phyloP scores from a whole-genome alignment of 2,888 invertebrate genomes.

The Corbicula japonica region DNA sequence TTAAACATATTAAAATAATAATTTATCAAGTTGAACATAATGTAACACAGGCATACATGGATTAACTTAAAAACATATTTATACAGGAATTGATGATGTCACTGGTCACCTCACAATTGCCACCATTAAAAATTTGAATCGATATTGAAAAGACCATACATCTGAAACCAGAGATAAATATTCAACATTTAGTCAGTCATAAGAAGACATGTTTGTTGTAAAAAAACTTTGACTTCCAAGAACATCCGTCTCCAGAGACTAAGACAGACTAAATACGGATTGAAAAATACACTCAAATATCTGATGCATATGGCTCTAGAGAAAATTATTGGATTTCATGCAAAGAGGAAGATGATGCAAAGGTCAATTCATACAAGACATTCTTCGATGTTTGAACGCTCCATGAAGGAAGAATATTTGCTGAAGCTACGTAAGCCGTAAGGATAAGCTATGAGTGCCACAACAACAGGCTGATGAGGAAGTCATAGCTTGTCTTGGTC shows the following conservation, averaged over 20 bases:
- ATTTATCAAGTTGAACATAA: no score
- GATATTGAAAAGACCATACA: no score
- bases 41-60: no score
- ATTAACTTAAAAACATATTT: no score
- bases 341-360: slow-evolving; percentile 12
- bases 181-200: not conserved
- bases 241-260: slow-evolving; percentile 19
- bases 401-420: slow-evolving; percentile 13
- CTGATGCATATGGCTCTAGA: slow-evolving; percentile 5
- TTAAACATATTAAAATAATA: no score
- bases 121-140: no score
- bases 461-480: slow-evolving; percentile 30
- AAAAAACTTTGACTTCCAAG: slow-evolving; percentile 8
- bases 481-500: slow-evolving; percentile 23
- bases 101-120: no score
- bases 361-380: not conserved
- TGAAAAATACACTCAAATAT: slow-evolving; percentile 17
- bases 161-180: no score
- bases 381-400: slow-evolving; percentile 1
- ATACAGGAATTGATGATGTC: no score
- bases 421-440: slow-evolving; percentile 33
- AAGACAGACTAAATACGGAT: slow-evolving; percentile 25
- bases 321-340: slow-evolving; percentile 12
- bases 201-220: slow-evolving; percentile 18
- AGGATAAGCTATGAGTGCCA: slow-evolving; percentile 36